Evolutionary conservation across 2,113 vertebrate genomes (phyloP).

Genomic region (Oryzias curvinotus): DNA sequence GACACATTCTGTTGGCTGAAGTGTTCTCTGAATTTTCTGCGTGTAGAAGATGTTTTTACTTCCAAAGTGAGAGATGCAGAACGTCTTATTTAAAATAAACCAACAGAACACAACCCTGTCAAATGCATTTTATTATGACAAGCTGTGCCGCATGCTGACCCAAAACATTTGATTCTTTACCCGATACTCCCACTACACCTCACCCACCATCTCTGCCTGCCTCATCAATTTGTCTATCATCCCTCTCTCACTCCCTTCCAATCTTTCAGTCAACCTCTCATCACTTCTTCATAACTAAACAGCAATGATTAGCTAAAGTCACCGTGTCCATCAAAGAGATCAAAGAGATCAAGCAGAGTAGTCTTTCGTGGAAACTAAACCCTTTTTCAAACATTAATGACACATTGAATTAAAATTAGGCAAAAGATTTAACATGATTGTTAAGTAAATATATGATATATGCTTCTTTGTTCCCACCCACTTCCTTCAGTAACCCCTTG

Average conservation of each 20-base stretch:
- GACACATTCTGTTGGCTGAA: not conserved
- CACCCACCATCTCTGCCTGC: conserved; percentile 25
- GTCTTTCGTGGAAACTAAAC: conserved; percentile 46
- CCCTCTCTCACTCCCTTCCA: conserved; percentile 47
- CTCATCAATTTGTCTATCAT: conserved; percentile 50
- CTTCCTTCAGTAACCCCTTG: conserved; percentile 60
- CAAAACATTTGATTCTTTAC: conserved; percentile 29
- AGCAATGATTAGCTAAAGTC: conserved; percentile 49
- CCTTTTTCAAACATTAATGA: conserved; percentile 44
- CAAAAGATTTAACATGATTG: conserved; percentile 30
- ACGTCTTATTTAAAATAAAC: too few relatives aligned
- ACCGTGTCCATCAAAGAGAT: conserved; percentile 62
- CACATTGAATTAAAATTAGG: conserved; percentile 34
- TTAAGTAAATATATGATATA: conserved; percentile 43
- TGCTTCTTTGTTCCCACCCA: conserved; percentile 21
- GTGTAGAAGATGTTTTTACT: not conserved
- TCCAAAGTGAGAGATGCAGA: too few relatives aligned
- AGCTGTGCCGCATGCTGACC: conserved; percentile 38
- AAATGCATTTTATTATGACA: conserved; percentile 7
- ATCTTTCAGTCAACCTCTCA: conserved; percentile 65
- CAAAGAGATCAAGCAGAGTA: conserved; percentile 47
- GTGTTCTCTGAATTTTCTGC: conserved; percentile 1
- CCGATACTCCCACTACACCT: conserved; percentile 27
- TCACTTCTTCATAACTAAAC: conserved; percentile 68
- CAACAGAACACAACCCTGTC: not conserved